Evolutionary conservation across 2,113 vertebrate genomes (phyloP), one percentile per base, ranked within the genome.

Genomic region (Nymphicus hollandicus): DNA sequence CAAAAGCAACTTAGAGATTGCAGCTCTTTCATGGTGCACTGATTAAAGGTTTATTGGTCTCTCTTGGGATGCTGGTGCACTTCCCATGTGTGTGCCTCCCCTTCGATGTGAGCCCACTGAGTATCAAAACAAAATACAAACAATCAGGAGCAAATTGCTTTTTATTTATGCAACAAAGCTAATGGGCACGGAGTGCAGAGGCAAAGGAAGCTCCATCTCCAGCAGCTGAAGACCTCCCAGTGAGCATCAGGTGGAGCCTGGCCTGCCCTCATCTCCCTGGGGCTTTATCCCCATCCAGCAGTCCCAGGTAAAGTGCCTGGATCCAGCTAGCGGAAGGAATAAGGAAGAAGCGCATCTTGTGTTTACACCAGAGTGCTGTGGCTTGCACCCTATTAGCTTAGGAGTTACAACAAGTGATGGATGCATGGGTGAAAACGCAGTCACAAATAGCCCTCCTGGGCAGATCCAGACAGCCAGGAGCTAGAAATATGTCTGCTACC

Each of bases 101-200:
- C 37, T 6, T 2, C 6, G 23, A 66, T 65, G 28, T 65, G 81
- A 81, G 35, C 27, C 35, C 66, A 52, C 69, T 5, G 10, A 78
- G 43, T 22, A 81, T n/a, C 24, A 64, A 95, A 91, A 56, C 39
- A 55, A 86, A 91, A 89, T 16, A 17, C 44, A 84, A 93, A 74
- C 49, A 56, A 29, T 47, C 50, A 47, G 50, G 35, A 89, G 28
- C 81, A 96, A 96, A 89, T 83, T 88, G 71, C 1, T n/a, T 61
- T 69, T 85, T 88, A 66, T 88, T 95, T 91, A 65, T 49, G n/a
- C 85, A 94, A 89, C 53, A 94, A 66, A 89, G 41, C 27, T n/a
- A 88, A n/a, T 5, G 56, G 79, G n/a, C 27, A 4, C 23, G 28
- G 28, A 52, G 56, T 17, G 69, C 50, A 89, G 52, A 81, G 39